Evolutionary conservation across 2,113 vertebrate species (phyloP).

Genomic region (Panurus biarmicus): DNA sequence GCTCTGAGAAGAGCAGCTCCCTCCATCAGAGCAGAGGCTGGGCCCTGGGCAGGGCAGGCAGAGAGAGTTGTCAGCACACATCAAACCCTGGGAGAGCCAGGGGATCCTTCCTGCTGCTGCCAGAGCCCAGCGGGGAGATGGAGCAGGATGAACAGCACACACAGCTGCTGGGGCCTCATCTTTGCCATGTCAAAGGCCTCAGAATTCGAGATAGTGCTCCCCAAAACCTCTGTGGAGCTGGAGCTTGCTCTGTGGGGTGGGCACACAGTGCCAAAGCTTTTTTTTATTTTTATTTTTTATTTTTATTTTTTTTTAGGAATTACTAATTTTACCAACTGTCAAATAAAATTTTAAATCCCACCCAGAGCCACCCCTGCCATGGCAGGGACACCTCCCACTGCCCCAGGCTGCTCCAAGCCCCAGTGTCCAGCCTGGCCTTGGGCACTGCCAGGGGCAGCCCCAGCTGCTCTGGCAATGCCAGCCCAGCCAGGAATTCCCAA

Average conservation of each 20-base stretch:
- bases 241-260: background rate
- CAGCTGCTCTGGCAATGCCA: background rate
- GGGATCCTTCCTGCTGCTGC: no score
- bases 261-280: background rate
- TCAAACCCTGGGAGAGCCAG: no score
- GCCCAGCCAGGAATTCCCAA: background rate
- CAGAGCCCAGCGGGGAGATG: background rate
- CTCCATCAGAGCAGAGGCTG: conserved; percentile 19
- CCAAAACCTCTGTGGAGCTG: background rate
- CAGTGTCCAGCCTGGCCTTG: background rate
- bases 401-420: background rate
- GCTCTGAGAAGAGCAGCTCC: background rate
- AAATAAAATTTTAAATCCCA: background rate
- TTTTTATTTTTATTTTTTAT: no score
- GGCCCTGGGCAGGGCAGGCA: background rate
- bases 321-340: background rate
- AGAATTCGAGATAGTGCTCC: background rate
- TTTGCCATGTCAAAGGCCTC: background rate
- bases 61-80: no score
- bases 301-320: no score
- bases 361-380: fast-evolving
- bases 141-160: background rate
- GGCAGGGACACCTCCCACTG: background rate
- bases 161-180: background rate
- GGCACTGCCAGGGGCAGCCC: background rate